Percentiles rank a stretch among this genome's conserved stretches.
These are phyloP conservation scores for Clarias fuscus DNA, from an alignment of 2,797 vertebrate species.

Conservation along the genomic window DNA sequence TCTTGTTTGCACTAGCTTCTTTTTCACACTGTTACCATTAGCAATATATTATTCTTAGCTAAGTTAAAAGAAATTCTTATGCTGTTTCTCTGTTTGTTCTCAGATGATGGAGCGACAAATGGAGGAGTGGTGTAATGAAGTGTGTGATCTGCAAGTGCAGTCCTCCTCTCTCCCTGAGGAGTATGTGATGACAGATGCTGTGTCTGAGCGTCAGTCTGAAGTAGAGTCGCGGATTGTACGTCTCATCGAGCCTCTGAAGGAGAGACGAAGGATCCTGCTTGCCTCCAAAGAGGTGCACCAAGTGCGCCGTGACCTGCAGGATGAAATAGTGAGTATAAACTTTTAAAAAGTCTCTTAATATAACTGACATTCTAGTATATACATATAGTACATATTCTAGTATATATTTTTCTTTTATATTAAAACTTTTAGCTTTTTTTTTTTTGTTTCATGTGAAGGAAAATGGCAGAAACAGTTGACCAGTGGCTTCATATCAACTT, in stretches of 20 bases:
- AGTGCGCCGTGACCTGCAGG: slow-evolving; percentile 89
- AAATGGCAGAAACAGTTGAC: neutral
- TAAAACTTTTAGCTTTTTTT: neutral
- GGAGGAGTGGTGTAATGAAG: slow-evolving; percentile 90
- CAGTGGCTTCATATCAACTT: no score
- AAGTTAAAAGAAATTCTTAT: neutral
- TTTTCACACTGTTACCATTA: neutral
- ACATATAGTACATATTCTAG: no score
- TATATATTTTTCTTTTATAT: neutral
- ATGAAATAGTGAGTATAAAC: slow-evolving; percentile 84
- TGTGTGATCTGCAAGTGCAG: slow-evolving; percentile 85
- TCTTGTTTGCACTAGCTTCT: neutral
- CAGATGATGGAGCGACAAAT: slow-evolving; percentile 92
- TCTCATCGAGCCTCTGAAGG: slow-evolving; percentile 90
- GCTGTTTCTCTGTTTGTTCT: neutral
- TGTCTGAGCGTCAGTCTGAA: slow-evolving; percentile 75
- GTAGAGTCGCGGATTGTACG: slow-evolving; percentile 88
- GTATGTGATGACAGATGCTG: slow-evolving; percentile 75
- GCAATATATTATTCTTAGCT: neutral
- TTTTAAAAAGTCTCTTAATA: no score
- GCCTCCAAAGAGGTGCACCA: slow-evolving; percentile 93
- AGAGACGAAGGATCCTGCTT: slow-evolving; percentile 85
- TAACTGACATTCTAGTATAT: no score
- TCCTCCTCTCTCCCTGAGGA: slow-evolving; percentile 80
- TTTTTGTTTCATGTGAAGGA: neutral